Evolutionary conservation across 2,888 invertebrate species (phyloP), one percentile per base, ranked within the genome.

Genomic region (Xestia rhomboidea): DNA sequence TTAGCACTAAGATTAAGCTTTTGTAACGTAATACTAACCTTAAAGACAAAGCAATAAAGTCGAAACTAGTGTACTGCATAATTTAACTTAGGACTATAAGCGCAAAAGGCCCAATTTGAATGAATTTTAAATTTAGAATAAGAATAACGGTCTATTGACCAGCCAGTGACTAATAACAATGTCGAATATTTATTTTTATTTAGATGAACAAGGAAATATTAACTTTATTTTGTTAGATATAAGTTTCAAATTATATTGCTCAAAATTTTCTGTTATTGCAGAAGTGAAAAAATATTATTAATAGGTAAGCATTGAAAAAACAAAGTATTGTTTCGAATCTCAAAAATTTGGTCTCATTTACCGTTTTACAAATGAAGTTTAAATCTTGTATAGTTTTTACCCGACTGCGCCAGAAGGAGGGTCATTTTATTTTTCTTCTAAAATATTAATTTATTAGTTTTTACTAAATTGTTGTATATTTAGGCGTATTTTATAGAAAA

Each of bases 11-110:
- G 21, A 73, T 67, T 51, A 46, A 82, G 71, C 64, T 62, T 84
- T 54, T 72, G 51, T 80, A 68, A 66, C 44, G 62, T 80, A 84
- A 73, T 75, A 62, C n/a, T 77, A 73, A 79, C 76, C 69, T 72
- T 79, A 82, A 85, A 13, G 24, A 60, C 62, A 72, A 77, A 79
- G 79, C 82, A 86, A 85, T 87, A 87, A 78, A 46, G 73, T 77
- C 4, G 72, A 73, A 66, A 63, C 15, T 76, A 77, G 34, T 69
- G 13, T 66, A 68, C n/a, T 68, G 30, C 27, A 18, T 79, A 62
- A 71, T 51, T 51, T 83, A 41, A 80, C 24, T 41, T 84, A 79
- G 63, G 51, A 74, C 30, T 27, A 66, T 87, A 82, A 72, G 77
- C 54, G 66, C 41, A 75, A 74, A 77, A 73, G 54, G 83, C 75